Conservation (phyloP, 2,888 invertebrate genomes). For the Cryptocephalus moraei region DNA sequence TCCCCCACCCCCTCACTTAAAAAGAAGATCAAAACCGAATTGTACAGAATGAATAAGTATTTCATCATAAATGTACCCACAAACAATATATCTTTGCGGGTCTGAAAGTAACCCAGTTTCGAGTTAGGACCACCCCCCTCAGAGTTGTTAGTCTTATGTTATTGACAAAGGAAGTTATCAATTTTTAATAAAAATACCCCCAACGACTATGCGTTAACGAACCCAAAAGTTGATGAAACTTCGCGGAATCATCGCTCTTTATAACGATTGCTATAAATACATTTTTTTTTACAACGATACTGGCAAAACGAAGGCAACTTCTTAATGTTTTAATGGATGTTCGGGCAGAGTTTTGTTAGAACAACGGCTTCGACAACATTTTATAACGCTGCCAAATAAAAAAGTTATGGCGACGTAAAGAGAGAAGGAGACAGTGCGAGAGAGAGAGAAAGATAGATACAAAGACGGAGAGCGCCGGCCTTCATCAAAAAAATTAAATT, state of each 20-base stretch:
- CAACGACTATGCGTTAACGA: no score
- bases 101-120: no score
- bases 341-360: slow-evolving; percentile 12
- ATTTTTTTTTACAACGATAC: slow-evolving; percentile 9
- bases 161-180: no score
- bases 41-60: no score
- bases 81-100: no score
- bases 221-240: slow-evolving; percentile 2
- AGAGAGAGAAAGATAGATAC: slow-evolving; percentile 3
- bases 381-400: slow-evolving; percentile 14
- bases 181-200: no score
- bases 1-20: no score
- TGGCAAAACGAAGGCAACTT: slow-evolving; percentile 16
- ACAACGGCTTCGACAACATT: slow-evolving; percentile 6
- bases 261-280: slow-evolving; percentile 17
- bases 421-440: no score
- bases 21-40: no score
- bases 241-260: slow-evolving; percentile 14
- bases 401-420: slow-evolving; percentile 7
- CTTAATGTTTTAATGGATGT: slow-evolving; percentile 21
- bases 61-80: no score
- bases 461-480: slow-evolving; percentile 4
- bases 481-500: background rate
- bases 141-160: no score
- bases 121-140: no score